Conservation (phyloP, 2,888 invertebrate genomes). For the Rhodophaea formosa region DNA sequence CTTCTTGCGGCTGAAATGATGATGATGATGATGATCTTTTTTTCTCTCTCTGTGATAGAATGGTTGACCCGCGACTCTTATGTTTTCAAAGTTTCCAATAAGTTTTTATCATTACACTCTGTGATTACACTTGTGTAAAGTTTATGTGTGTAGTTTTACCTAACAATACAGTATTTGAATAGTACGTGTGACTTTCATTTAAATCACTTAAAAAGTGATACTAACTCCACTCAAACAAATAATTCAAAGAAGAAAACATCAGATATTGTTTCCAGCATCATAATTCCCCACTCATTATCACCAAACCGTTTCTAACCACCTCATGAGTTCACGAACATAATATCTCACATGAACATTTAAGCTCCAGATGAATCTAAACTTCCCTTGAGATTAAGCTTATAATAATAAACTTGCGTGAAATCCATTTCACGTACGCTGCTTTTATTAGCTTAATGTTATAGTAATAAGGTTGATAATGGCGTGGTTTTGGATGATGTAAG, state of each 20-base stretch:
- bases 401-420: conserved; percentile 49
- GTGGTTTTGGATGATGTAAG: conserved; percentile 1
- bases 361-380: conserved; percentile 35
- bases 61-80: too few relatives aligned
- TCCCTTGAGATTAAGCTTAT: conserved; percentile 50
- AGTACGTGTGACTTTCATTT: too few relatives aligned
- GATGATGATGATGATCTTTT: too few relatives aligned
- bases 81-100: too few relatives aligned
- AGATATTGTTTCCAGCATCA: background rate
- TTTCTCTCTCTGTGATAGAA: too few relatives aligned
- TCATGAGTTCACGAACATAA: conserved; percentile 9
- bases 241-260: background rate
- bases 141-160: too few relatives aligned
- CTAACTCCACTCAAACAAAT: too few relatives aligned
- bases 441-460: conserved; percentile 18
- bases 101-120: too few relatives aligned
- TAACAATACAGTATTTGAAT: too few relatives aligned
- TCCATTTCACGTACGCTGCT: conserved; percentile 22
- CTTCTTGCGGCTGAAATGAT: too few relatives aligned
- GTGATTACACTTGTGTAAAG: too few relatives aligned
- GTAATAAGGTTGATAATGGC: conserved; percentile 24
- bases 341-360: conserved; percentile 19
- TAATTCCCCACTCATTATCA: conserved; percentile 1
- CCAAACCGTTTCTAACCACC: background rate
- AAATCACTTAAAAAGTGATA: too few relatives aligned